These are phyloP conservation scores for Ostrea edulis DNA, from an alignment of 1,140 invertebrate species.

Conservation along the genomic window DNA sequence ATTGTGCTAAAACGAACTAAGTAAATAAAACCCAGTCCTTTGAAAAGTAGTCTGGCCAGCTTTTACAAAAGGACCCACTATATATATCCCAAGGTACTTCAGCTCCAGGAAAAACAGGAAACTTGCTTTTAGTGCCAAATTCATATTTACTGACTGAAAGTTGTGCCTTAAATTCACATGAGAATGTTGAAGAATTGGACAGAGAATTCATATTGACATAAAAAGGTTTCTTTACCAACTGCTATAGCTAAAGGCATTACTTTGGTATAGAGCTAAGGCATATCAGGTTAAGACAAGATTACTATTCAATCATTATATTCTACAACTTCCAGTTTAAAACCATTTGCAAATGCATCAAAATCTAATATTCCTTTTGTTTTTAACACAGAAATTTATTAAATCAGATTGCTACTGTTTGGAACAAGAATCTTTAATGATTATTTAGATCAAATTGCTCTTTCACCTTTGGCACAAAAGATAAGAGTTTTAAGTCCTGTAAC, in stretches of 20 bases:
- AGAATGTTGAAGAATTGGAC: not conserved
- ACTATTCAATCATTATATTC: no score
- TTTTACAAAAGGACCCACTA: not conserved
- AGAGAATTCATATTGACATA: not conserved
- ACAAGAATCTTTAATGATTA: no score
- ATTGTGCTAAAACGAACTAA: not conserved
- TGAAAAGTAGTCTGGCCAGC: not conserved
- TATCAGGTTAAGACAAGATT: no score
- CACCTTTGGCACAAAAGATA: no score
- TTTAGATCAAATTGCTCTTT: no score
- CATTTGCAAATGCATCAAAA: no score
- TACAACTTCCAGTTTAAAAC: no score
- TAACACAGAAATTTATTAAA: no score
- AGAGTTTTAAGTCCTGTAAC: no score
- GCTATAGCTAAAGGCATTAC: not conserved
- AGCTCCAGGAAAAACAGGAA: slow-evolving; percentile 11
- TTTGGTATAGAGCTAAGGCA: no score
- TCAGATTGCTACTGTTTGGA: no score
- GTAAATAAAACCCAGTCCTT: slow-evolving; percentile 21
- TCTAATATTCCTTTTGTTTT: no score
- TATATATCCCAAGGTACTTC: slow-evolving; percentile 6
- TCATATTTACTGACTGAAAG: not conserved
- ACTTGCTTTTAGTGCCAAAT: slow-evolving; percentile 15
- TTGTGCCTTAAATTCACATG: not conserved
- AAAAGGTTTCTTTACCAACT: not conserved